Base-by-base conservation (phyloP, 2,113 vertebrate species). In the Mastomys natalensis region DNA sequence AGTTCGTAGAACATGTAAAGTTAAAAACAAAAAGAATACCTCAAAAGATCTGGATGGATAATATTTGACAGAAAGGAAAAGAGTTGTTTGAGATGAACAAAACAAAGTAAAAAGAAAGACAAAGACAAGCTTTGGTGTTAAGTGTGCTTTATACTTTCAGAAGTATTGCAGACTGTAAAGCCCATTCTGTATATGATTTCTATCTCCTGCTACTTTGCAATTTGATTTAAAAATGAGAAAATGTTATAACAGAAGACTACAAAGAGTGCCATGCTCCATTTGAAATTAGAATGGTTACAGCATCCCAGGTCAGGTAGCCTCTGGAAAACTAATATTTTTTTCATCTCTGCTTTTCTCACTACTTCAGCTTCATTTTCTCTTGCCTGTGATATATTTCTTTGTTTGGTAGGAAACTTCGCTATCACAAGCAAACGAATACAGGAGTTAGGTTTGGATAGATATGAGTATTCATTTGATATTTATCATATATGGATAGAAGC, bases 1-100 rank as follows among this genome's bases (percentile, higher is more conserved):
- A 37, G 11, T 93, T 62, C 89, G 89, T n/a, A 91, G 43, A 89
- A 24, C 31, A 70, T 77, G 7, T 89, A 95, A 70, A n/a, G n/a
- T 87, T 72, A 72, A 87, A 90, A 94, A 70, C 48, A 73, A 19
- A 89, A 95, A 64, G 55, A 43, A 51, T 3, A 58, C 9, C 19
- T 31, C 37, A 43, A 74, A 89, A 91, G 13, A 78, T 84, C 53
- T 91, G 19, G 48, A 85, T 40, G 19, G 5, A 43, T 76, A 31
- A 55, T 87, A 58, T 97, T 70, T 48, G 74, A 51, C 40, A 48
- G 78, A 60, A 73, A 22, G 1, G 68, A 82, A 88, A 51, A 21
- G 12, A 55, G 43, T 77, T 92, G 6, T 94, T 45, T 92, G 58
- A 70, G 11, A 77, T 37, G 31, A 34, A 58, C 53, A 73, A 87